These are phyloP conservation scores for Australoheros facetus DNA, from an alignment of 2,797 vertebrate genomes.

Conservation along the genomic window DNA sequence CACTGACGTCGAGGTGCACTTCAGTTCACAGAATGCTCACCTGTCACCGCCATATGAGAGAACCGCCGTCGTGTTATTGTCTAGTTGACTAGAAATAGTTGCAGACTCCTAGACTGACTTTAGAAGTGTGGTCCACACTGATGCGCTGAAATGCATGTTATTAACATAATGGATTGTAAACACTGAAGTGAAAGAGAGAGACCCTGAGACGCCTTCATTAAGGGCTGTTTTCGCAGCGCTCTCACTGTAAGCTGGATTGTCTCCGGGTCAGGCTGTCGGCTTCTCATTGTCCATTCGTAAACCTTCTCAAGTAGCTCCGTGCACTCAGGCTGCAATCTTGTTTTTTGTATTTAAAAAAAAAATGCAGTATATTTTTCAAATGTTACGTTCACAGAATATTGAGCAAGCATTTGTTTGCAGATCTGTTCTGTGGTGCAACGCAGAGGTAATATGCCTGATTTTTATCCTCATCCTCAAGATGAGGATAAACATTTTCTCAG, in stretches of 20 bases:
- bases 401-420: background rate
- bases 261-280: conserved; percentile 41
- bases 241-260: conserved; percentile 41
- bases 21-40: background rate
- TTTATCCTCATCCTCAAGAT: background rate
- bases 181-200: background rate
- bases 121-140: background rate
- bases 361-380: background rate
- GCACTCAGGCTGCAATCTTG: conserved; percentile 15
- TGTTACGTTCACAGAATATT: background rate
- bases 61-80: background rate
- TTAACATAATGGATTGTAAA: background rate
- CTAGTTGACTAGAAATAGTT: background rate
- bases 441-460: background rate
- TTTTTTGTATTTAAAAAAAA: background rate
- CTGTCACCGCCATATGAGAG: background rate
- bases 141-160: conserved; percentile 2
- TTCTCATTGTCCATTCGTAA: conserved; percentile 38
- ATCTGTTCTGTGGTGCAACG: background rate
- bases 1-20: background rate
- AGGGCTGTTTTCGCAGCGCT: conserved; percentile 20
- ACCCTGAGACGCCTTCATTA: conserved; percentile 5
- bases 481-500: background rate
- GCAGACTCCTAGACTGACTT: background rate
- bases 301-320: conserved; percentile 21